Evolutionary conservation across 2,113 vertebrate genomes (phyloP).

Genomic region (Tragelaphus buxtoni): DNA sequence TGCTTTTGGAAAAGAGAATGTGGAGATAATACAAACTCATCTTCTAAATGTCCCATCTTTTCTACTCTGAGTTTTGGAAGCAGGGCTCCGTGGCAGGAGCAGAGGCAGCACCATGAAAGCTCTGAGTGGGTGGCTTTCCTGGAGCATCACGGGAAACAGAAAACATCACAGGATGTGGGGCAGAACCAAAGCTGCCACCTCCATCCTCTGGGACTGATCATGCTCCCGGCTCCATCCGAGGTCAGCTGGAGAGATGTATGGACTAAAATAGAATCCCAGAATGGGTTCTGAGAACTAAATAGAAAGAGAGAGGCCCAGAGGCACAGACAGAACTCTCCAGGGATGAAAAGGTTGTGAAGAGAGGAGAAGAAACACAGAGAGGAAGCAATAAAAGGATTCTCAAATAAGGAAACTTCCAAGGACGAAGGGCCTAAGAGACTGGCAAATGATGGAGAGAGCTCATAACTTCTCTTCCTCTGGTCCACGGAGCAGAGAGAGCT

Average conservation of each 20-base stretch:
- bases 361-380: not conserved
- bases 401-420: not conserved
- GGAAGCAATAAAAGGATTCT: not conserved
- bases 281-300: not conserved
- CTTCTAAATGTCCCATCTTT: not conserved
- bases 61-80: constrained; percentile 11
- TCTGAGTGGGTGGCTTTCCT: not conserved
- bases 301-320: not conserved
- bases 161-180: not conserved
- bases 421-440: not conserved
- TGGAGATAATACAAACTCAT: not conserved
- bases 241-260: not conserved
- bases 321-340: not conserved
- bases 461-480: constrained; percentile 28
- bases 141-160: not conserved
- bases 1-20: not conserved
- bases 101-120: not conserved
- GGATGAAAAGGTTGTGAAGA: not conserved
- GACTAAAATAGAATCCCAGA: not conserved
- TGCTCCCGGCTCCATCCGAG: not conserved
- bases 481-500: constrained; percentile 29
- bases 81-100: not conserved
- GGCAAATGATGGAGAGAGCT: constrained; percentile 44
- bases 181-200: not conserved
- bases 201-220: not conserved